Conservation (phyloP, 2,113 vertebrate species). For the Antidorcas marsupialis region DNA sequence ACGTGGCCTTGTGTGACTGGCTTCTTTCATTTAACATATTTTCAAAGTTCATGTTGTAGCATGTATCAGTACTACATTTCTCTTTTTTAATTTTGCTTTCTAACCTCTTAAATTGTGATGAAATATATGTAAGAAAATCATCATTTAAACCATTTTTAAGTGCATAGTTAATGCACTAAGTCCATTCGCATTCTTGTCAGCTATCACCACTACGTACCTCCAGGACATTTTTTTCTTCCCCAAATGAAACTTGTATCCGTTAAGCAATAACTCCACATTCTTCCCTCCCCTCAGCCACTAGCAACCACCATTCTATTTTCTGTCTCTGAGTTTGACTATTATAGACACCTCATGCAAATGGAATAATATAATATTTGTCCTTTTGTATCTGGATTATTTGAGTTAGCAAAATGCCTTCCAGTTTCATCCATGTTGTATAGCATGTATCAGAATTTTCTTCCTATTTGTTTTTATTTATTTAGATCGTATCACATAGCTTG, state of each 20-base stretch:
- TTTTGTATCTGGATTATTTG: background rate
- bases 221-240: background rate
- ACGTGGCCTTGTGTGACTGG: background rate
- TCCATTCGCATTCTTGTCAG: background rate
- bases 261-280: background rate
- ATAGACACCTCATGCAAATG: background rate
- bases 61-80: background rate
- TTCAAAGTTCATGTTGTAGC: background rate
- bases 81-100: background rate
- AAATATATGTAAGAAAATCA: background rate
- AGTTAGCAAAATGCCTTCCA: background rate
- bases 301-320: background rate
- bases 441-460: background rate
- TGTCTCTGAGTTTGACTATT: background rate
- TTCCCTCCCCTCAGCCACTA: background rate
- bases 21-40: background rate
- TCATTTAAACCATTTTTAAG: background rate
- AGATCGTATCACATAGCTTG: background rate
- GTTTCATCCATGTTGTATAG: background rate
- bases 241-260: background rate
- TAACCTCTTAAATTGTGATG: background rate
- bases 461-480: background rate
- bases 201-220: background rate
- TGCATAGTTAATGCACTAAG: background rate
- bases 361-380: background rate